Base-by-base conservation (phyloP, 2,797 vertebrate genomes). In the Pachyuromys duprasi region DNA sequence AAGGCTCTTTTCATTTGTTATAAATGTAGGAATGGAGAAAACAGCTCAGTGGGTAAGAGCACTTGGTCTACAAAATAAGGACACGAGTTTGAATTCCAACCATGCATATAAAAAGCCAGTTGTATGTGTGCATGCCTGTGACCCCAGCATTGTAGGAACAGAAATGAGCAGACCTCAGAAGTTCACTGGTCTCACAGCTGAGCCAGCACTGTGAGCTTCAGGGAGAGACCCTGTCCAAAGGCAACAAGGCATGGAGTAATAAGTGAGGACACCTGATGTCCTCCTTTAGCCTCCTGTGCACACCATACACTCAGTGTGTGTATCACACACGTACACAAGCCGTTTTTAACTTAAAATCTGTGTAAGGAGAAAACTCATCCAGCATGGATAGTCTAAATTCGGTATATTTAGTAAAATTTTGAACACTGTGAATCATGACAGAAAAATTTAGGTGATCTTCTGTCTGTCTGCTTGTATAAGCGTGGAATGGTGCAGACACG, bases 351-450 rank as follows among this genome's bases (percentile, higher is more conserved):
- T 75, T 89, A 63, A 24, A 72, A 14, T 70, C 4, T 45, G 39
- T n/a, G 8, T 79, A 93, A 49, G 18, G 26, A 55, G 3, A 15
- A 72, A 12, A 60, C 79, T 70, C 7, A 22, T 33, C 4, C 39
- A 93, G 5, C 28, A 42, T 63, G 2, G 31, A 82, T 63, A 87
- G 39, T 69, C 63, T 83, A 84, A 65, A 92, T 14, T 57, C 26
- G 63, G 67, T 11, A 39, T 67, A 60, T 6, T 91, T 45, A 92
- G 62, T 28, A 79, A 91, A 90, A 74, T 57, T 94, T 95, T 91
- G 12, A 93, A 79, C 31, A 75, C 42, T 15, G 5, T 53, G 62
- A 90, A 45, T 65, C 31, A 74, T 62, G 55, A 65, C 20, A 81
- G 67, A 90, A 75, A 75, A 95, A 53, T n/a, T 67, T 60, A 26